phyloP scores from a whole-genome alignment of 2,113 vertebrate genomes.

The Columba livia region DNA sequence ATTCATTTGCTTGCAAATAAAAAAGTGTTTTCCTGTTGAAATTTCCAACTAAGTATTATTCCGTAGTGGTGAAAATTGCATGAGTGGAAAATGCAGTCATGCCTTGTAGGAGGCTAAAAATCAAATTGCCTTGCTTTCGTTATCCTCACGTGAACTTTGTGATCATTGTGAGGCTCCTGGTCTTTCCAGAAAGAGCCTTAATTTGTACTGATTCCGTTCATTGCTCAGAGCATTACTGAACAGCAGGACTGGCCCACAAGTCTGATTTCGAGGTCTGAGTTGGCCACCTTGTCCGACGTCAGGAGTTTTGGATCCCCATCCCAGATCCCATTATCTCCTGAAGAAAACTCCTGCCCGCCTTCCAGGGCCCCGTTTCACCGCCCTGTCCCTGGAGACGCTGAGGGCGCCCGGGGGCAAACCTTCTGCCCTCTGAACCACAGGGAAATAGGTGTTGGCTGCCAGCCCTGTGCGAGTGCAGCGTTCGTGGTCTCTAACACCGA shows the following conservation, averaged over 20 bases:
- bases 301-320: accelerated
- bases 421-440: accelerated
- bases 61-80: background rate
- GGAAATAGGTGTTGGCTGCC: background rate
- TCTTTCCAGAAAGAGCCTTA: background rate
- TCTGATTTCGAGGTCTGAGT: background rate
- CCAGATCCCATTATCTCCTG: background rate
- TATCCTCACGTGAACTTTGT: background rate
- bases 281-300: too few species aligned
- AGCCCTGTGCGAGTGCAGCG: accelerated
- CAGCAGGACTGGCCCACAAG: background rate
- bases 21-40: background rate
- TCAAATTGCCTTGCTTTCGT: background rate
- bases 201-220: background rate
- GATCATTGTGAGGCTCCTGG: background rate
- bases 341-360: too few species aligned
- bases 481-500: too few species aligned
- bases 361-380: accelerated
- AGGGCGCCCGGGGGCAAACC: background rate
- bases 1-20: background rate
- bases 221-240: background rate
- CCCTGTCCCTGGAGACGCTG: background rate
- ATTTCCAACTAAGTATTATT: background rate
- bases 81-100: background rate
- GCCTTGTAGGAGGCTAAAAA: background rate